Evolutionary conservation across 2,113 vertebrate genomes (phyloP), one percentile per base, ranked within the genome.

Genomic region (Myrmecophaga tridactyla): DNA sequence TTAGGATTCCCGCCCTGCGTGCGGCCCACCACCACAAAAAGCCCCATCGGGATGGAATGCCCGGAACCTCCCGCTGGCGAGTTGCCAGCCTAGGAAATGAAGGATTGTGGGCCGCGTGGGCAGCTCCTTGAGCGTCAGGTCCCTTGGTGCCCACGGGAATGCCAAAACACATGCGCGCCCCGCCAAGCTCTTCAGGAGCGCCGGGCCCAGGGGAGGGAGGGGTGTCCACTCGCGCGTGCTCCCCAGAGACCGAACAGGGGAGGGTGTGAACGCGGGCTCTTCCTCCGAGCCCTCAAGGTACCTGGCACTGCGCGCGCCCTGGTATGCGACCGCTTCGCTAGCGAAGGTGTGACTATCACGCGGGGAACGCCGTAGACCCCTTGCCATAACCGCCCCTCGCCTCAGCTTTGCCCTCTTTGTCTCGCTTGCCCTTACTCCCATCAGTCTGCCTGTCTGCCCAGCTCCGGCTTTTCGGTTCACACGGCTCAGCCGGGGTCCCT

Each of bases 401-500:
- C 48, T n/a, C 73, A 11, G 31, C 56, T 73, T 62, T 46, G 70
- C 76, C 51, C 63, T 77, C 60, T 95, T 92, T 93, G 89, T 96
- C 81, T 94, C 27, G 3, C 69, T 70, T 10, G 62, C 46, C 78
- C 78, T 23, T 62, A n/a, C 12, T 80, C 51, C 23, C 36, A 23
- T 81, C 46, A 17, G 39, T 29, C 86, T 41, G 75, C 31, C 75
- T 25, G 58, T 94, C 48, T 10, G 14, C 89, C 31, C 86, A 12
- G 39, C 76, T 53, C n/a, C n/a, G 65, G 62, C 20, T 46, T n/a
- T n/a, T 93, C 41, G 14, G 77, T 9, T 53, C 58, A 21, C 84
- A 34, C 10, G 5, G 39, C 81, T 80, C 84, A 18, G 73, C 56
- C 13, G 53, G 81, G 80, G 73, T 97, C 89, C 90, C 93, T 95